These are phyloP conservation scores for Melanerpes aurifrons DNA, from an alignment of 2,113 vertebrate species.

Conservation along the genomic window DNA sequence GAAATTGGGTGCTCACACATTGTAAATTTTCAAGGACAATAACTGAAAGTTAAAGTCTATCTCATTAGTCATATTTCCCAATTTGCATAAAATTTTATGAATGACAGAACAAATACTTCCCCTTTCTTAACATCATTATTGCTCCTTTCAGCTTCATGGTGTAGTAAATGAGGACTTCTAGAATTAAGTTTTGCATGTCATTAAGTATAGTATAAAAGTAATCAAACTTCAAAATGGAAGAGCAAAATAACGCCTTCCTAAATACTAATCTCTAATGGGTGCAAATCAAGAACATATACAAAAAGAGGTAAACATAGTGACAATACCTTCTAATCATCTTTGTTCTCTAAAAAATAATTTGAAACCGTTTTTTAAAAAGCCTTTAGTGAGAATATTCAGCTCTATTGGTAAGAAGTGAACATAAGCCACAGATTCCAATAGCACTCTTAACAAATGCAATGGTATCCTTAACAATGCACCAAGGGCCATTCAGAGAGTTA, in stretches of 20 bases:
- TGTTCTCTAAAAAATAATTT: neutral
- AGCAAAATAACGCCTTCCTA: neutral
- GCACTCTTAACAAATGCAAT: neutral
- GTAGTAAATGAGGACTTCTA: neutral
- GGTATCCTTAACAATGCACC: neutral
- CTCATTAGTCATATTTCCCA: neutral
- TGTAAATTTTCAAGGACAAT: neutral
- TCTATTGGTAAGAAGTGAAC: neutral
- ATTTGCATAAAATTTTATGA: neutral
- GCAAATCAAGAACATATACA: neutral
- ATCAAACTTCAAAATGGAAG: neutral
- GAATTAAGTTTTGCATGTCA: neutral
- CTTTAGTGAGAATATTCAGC: neutral
- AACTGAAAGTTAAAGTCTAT: neutral
- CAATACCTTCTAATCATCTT: neutral
- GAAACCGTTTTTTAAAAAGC: neutral
- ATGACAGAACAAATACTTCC: neutral
- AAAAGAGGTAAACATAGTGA: neutral
- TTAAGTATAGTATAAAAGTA: neutral
- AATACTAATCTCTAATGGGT: neutral
- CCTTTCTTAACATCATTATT: neutral
- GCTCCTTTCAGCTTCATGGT: neutral
- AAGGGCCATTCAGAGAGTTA: neutral
- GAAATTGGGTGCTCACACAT: neutral
- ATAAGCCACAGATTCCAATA: neutral